phyloP scores from a whole-genome alignment of 1,140 invertebrate genomes.

The Drosophila ambigua region DNA sequence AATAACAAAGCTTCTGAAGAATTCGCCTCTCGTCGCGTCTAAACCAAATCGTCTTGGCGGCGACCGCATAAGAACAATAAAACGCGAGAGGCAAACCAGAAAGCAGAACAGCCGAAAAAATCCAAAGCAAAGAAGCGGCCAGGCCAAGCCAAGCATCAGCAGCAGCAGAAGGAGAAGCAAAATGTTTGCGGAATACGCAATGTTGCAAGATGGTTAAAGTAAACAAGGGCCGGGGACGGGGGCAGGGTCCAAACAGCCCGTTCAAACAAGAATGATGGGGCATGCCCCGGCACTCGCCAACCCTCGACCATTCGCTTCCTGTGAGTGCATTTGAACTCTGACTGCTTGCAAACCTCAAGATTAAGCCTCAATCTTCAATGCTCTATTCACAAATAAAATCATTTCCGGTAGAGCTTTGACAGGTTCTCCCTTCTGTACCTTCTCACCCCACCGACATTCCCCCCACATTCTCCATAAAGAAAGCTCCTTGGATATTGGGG shows the following conservation, averaged over 20 bases:
- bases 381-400: no score
- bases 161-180: slow-evolving; percentile 2
- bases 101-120: slow-evolving; percentile 10
- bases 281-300: background rate
- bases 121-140: slow-evolving; percentile 35
- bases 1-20: slow-evolving; percentile 80
- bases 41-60: slow-evolving; percentile 64
- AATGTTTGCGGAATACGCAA: slow-evolving; percentile 62
- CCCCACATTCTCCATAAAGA: no score
- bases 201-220: slow-evolving; percentile 57
- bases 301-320: background rate
- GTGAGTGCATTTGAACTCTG: slow-evolving; percentile 11
- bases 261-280: slow-evolving; percentile 23
- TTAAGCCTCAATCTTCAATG: no score
- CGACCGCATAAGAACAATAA: slow-evolving; percentile 75
- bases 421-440: no score
- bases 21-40: slow-evolving; percentile 66
- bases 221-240: slow-evolving; percentile 13
- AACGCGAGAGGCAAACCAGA: slow-evolving; percentile 33
- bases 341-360: slow-evolving; percentile 15
- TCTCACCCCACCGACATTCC: no score
- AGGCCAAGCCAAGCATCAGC: no score
- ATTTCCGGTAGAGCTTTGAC: no score
- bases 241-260: slow-evolving; percentile 8
- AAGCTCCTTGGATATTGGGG: no score